phyloP scores from a whole-genome alignment of 1,140 invertebrate genomes.

The Aphaenogaster rudis region DNA sequence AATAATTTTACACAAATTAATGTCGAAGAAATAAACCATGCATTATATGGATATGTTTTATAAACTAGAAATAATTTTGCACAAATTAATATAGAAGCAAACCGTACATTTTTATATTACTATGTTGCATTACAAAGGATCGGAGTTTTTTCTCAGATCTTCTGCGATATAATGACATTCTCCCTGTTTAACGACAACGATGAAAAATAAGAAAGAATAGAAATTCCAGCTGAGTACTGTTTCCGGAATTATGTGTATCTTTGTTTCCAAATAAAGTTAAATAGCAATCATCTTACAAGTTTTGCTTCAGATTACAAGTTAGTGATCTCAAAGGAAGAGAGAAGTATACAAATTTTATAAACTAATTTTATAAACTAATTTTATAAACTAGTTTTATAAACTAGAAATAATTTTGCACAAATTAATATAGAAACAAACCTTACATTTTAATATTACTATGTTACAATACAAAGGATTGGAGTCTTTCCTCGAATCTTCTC shows the following conservation, averaged over 20 bases:
- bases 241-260: conserved; percentile 70
- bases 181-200: not conserved
- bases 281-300: not conserved
- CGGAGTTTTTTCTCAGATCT: not conserved
- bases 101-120: not conserved
- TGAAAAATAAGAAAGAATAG: not conserved
- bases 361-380: not conserved
- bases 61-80: not conserved
- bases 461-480: not conserved
- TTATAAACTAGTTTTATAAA: not conserved
- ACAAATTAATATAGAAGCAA: not conserved
- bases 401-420: not conserved
- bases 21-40: not conserved
- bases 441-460: not conserved
- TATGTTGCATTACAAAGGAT: not conserved
- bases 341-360: not conserved
- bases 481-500: not conserved
- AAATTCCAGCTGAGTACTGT: conserved; percentile 37
- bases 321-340: not conserved
- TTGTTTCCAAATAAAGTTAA: not conserved
- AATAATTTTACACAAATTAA: not conserved
- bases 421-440: not conserved
- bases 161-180: not conserved
- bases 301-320: not conserved
- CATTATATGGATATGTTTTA: not conserved